Percentiles rank a stretch among this genome's conserved stretches.
Conservation (phyloP, 1,140 invertebrate genomes). For the Chrysomallon squamiferum region DNA sequence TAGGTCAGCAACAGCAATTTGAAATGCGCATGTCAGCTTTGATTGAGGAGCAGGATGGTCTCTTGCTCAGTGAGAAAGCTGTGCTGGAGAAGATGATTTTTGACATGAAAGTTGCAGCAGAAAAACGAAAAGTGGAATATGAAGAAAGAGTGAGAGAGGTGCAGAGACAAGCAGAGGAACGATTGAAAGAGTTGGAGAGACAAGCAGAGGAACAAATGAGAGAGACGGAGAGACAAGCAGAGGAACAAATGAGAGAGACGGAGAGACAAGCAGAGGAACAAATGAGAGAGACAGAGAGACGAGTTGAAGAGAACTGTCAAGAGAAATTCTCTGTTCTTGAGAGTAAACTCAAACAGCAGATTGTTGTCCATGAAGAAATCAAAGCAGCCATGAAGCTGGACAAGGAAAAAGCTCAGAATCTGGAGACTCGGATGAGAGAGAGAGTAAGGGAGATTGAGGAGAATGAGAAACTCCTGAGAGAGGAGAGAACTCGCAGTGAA, state of each 20-base stretch:
- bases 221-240: not conserved
- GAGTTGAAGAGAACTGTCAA: conserved; percentile 7
- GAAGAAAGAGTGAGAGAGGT: not conserved
- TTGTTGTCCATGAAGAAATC: conserved; percentile 9
- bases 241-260: not conserved
- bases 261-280: conserved; percentile 3
- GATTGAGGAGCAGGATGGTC: conserved; percentile 33
- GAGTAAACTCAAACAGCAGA: conserved; percentile 1
- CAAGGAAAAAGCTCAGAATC: not conserved
- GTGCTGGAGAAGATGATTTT: conserved; percentile 25
- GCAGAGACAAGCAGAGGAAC: conserved; percentile 3
- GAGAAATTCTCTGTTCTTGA: not conserved
- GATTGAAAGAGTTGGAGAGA: not conserved
- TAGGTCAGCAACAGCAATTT: conserved; percentile 15
- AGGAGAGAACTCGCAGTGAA: conserved; percentile 1
- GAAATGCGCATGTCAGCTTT: conserved; percentile 17
- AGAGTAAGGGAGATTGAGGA: conserved; percentile 10
- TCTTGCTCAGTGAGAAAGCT: conserved; percentile 23
- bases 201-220: conserved; percentile 1
- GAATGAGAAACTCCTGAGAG: conserved; percentile 3
- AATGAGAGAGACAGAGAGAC: not conserved
- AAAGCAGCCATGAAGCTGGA: conserved; percentile 11
- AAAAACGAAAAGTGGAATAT: conserved; percentile 4
- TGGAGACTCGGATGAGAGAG: not conserved
- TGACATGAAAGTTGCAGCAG: conserved; percentile 2